Conservation (phyloP, 64 coral and sea anemone species). For the Montipora capricornis region DNA sequence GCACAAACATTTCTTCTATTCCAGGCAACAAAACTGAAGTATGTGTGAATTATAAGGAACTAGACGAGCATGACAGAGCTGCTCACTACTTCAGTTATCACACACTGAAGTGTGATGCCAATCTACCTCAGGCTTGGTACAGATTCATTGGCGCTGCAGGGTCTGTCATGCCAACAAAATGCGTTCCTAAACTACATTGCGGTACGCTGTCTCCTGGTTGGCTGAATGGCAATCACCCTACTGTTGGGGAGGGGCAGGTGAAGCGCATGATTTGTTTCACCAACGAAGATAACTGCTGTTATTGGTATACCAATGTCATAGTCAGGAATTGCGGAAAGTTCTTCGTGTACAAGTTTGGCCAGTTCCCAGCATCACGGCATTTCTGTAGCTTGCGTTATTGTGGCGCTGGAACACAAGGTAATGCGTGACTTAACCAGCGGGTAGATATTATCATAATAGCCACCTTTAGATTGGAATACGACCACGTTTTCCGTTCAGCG, state of each 20-base stretch:
- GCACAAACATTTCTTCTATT: neutral
- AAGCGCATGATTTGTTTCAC: conserved; percentile 55
- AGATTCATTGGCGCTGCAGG: conserved; percentile 53
- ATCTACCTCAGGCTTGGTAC: conserved; percentile 28
- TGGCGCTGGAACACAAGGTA: conserved; percentile 12
- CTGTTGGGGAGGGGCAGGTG: conserved; percentile 43
- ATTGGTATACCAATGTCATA: conserved; percentile 18
- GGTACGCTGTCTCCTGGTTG: conserved; percentile 71
- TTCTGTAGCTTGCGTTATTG: conserved; percentile 63
- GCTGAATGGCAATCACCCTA: conserved; percentile 65
- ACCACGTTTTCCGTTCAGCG: no score
- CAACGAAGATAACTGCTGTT: conserved; percentile 46
- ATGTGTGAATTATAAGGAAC: conserved; percentile 11
- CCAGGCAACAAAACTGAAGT: neutral
- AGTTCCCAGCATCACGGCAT: neutral
- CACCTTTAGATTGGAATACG: no score
- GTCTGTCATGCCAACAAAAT: conserved; percentile 50
- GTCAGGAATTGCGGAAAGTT: conserved; percentile 61
- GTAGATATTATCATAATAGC: no score
- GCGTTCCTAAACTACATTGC: conserved; percentile 48
- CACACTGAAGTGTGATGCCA: conserved; percentile 31
- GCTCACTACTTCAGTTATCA: conserved; percentile 26
- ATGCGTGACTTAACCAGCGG: neutral
- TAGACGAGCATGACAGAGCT: conserved; percentile 46
- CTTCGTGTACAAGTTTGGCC: conserved; percentile 51